Evolutionary conservation across 1,140 invertebrate genomes (phyloP), one percentile per base, ranked within the genome.

Genomic region (Drosophila ananassae): DNA sequence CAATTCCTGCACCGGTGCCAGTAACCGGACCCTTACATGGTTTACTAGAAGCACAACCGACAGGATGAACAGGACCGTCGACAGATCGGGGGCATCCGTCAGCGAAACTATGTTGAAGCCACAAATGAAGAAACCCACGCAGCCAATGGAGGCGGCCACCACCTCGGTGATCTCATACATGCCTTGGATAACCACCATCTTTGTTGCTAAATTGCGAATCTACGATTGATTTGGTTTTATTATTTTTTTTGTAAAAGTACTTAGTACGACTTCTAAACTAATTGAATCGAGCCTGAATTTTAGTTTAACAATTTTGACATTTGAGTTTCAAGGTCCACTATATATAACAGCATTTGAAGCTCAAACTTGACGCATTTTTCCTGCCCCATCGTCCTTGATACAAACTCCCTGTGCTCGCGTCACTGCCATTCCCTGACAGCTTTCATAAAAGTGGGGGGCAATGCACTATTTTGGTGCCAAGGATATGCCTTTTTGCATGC

Each of bases 401-500:
- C 25, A 10, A 22, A 21, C 44, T 47, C 21, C 21, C 21, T 24
- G 24, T 22, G 13, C 52, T 21, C n/a, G 13, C 67, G 52, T 69
- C 52, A 69, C 64, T 69, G 25, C 30, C 10, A 34, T 56, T 56
- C 32, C 32, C 48, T 32, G 51, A 34, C 52, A 50, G 44, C 67
- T 32, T 69, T 24, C 25, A 39, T 24, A 69, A 67, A 68, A 57
- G 52, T 32, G 25, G 60, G 73, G 73, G 61, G 51, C 83, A 89
- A 67, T 84, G 83, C 64, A 84, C 84, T 79, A 57, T 89, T 79
- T 89, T 84, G 50, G 73, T 89, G 84, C 83, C 84, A 89, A 89
- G 79, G 82, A 89, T 87, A 71, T 17, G 63, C 46, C 53, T 58
- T 67, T 75, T 87, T 77, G 82, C 66, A 77, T 77, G 81, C 63